Base-by-base conservation (phyloP, 37 sponge, comb jelly and placozoan genomes). In the Aplysina aerophoba region DNA sequence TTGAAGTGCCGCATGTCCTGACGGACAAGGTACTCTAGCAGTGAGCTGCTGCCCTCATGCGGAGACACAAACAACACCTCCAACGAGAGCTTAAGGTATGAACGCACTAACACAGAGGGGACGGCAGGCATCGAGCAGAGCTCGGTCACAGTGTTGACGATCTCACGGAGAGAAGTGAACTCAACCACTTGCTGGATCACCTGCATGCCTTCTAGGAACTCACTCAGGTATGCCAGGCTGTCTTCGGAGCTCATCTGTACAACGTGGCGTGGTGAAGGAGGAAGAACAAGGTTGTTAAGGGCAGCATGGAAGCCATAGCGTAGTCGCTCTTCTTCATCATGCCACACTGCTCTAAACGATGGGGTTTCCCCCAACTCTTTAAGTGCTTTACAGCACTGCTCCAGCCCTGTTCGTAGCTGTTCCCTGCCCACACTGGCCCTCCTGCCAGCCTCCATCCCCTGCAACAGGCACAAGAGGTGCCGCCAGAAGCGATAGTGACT, bases 241-340 rank as follows among this genome's bases (percentile, higher is more conserved):
- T 81, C 81, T 4, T 21, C 24, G 0, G 88, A 83, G 19, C 87
- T 62, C 22, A 95, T 62, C 36, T 87, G 88, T 0, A 68, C 82
- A 37, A 85, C 88, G 3, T 85, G 75, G 38, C 84, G 81, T 62
- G 91, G 91, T 66, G 89, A 89, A 0, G 96, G 96, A 59, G 96
- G 96, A 16, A 95, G 93, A 0, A 95, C 89, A 16, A 90, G 88
- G 33, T 92, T 89, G 72, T 95, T 94, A 73, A 94, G 86, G 56
- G 85, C 82, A 24, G 90, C 91, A 54, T 94, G 91, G 67, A 94
- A 94, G 34, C 94, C 94, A 33, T 87, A 55, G 2, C 4, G 28
- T 11, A 94, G 59, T 12, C 88, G 91, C 69, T 94, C 71, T 21
- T 82, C 28, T 40, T 80, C 67, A 67, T 94, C 91, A 4, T n/a